A percentile compares a stretch with the other conserved stretches of the same genome.
Conservation (phyloP, 30 jellyfish, hydroid and myxozoan species). For the Chrysaora quinquecirrha region DNA sequence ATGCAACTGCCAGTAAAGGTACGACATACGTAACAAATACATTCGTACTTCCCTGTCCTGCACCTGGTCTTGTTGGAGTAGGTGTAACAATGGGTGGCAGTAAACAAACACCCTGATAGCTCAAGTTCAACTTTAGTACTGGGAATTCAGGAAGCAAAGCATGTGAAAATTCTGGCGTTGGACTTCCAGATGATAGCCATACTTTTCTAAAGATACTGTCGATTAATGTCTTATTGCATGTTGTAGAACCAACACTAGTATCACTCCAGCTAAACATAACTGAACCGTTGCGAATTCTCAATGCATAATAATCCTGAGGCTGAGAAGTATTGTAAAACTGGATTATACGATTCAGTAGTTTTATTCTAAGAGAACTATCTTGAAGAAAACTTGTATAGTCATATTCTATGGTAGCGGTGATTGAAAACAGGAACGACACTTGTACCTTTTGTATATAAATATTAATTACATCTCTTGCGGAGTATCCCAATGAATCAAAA, state of each 20-base stretch:
- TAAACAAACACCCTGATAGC: constrained; percentile 53
- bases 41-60: constrained; percentile 19
- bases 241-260: constrained; percentile 15
- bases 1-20: constrained; percentile 53
- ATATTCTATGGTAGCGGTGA: constrained; percentile 36
- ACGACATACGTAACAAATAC: constrained; percentile 42
- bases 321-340: constrained; percentile 35
- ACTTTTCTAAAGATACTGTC: neutral
- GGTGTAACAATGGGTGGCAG: constrained; percentile 14
- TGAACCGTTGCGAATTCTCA: constrained; percentile 53
- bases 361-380: constrained; percentile 26
- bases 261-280: constrained; percentile 66
- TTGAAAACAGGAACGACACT: constrained; percentile 32
- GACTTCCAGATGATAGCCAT: constrained; percentile 41
- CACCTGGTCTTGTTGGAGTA: constrained; percentile 51
- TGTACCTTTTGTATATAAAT: constrained; percentile 24
- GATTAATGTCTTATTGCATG: constrained; percentile 49
- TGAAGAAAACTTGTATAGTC: constrained; percentile 10
- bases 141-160: constrained; percentile 73
- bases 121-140: constrained; percentile 15
- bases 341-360: constrained; percentile 29
- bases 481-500: constrained; percentile 19
- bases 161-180: constrained; percentile 43
- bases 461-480: constrained; percentile 63
- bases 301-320: constrained; percentile 5